Percentiles rank a stretch among this genome's conserved stretches.
Evolutionary conservation across 1,140 invertebrate species (phyloP).

Genomic region (Aphaenogaster ashmeadi): DNA sequence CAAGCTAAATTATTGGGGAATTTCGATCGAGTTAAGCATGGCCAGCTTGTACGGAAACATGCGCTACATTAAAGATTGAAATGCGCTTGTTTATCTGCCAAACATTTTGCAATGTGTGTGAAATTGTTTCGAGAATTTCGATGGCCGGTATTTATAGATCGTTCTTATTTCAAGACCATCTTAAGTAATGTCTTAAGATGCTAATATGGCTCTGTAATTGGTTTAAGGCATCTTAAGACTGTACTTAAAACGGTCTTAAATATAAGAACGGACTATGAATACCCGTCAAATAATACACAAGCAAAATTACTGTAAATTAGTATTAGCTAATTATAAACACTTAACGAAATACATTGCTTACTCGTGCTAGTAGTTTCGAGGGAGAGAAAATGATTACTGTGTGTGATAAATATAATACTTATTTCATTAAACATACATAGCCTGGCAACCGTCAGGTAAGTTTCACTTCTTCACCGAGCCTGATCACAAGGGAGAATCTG

Average conservation of each 20-base stretch:
- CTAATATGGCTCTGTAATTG: too few species aligned
- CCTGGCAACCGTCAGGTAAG: not conserved
- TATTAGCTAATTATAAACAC: not conserved
- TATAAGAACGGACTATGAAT: too few species aligned
- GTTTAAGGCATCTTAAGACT: too few species aligned
- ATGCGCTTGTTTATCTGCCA: not conserved
- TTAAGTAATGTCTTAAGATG: too few species aligned
- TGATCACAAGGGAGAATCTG: conserved; percentile 59
- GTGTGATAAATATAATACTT: conserved; percentile 2
- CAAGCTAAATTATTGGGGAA: conserved; percentile 37
- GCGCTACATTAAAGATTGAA: not conserved
- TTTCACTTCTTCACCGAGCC: conserved; percentile 24
- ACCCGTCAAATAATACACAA: too few species aligned
- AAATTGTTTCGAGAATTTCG: not conserved
- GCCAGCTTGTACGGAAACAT: not conserved
- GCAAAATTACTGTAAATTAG: not conserved
- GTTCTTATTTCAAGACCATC: too few species aligned
- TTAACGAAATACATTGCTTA: not conserved
- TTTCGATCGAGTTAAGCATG: not conserved
- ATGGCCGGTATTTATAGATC: too few species aligned
- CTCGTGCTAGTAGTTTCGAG: not conserved
- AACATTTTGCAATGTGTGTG: not conserved
- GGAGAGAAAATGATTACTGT: not conserved
- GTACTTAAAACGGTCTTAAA: too few species aligned
- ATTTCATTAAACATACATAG: conserved; percentile 2